Conservation (phyloP, 2,888 invertebrate genomes). For the Coleophora flavipennella region DNA sequence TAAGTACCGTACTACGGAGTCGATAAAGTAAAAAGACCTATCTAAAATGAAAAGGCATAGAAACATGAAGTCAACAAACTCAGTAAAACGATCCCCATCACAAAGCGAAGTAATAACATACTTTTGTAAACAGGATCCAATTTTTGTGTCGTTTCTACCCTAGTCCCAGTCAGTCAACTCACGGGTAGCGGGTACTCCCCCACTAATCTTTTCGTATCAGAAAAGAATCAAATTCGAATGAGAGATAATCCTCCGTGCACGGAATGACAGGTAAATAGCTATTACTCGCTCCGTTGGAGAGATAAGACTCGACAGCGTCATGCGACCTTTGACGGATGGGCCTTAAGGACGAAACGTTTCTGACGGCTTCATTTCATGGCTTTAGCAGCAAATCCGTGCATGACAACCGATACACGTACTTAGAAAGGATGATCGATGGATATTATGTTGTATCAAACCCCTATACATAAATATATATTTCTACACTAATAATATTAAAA, state of each 20-base stretch:
- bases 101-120: background rate
- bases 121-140: slow-evolving; percentile 6
- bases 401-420: slow-evolving; percentile 24
- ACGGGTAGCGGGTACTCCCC: slow-evolving; percentile 25
- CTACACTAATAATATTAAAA: too few relatives aligned
- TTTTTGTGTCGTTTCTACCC: slow-evolving; percentile 8
- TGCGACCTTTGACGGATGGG: slow-evolving; percentile 53
- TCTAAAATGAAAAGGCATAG: slow-evolving; percentile 6
- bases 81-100: background rate
- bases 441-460: too few relatives aligned
- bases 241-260: slow-evolving; percentile 49
- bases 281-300: slow-evolving; percentile 61
- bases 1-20: too few relatives aligned
- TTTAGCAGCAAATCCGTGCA: slow-evolving; percentile 42
- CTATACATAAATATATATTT: too few relatives aligned
- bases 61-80: background rate
- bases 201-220: slow-evolving; percentile 42
- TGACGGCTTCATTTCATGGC: slow-evolving; percentile 59
- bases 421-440: slow-evolving; percentile 22
- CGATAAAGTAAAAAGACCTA: too few relatives aligned
- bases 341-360: slow-evolving; percentile 29
- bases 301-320: slow-evolving; percentile 58
- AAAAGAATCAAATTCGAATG: slow-evolving; percentile 51
- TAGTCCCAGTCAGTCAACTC: background rate
- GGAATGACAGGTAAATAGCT: slow-evolving; percentile 63